Evolutionary conservation across 1,140 invertebrate species (phyloP).

Genomic region (Sarcophaga peregrina): DNA sequence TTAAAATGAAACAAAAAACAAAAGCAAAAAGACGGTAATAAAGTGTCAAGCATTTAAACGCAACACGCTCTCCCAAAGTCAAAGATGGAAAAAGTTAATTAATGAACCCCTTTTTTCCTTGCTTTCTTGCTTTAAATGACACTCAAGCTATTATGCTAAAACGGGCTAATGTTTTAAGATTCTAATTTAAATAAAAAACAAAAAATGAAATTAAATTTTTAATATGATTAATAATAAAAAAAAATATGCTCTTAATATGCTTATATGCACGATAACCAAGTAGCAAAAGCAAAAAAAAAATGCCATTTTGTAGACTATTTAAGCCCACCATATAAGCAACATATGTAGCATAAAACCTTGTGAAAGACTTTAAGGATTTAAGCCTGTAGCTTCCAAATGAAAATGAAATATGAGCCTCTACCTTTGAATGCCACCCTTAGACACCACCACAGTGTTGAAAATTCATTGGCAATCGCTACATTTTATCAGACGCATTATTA

Average conservation of each 20-base stretch:
- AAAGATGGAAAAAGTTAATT: slow-evolving; percentile 18
- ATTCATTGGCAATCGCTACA: slow-evolving; percentile 16
- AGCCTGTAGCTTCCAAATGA: too few species aligned
- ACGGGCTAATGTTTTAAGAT: background rate
- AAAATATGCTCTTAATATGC: background rate
- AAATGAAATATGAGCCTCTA: too few species aligned
- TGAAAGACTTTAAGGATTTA: too few species aligned
- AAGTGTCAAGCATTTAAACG: slow-evolving; percentile 10
- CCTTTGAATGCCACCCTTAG: background rate
- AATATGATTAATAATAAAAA: background rate
- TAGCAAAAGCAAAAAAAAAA: background rate
- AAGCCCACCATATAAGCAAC: background rate
- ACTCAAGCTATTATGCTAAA: background rate
- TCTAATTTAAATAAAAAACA: background rate
- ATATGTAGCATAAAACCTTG: background rate
- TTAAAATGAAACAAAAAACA: background rate
- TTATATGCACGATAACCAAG: background rate
- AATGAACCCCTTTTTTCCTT: slow-evolving; percentile 5
- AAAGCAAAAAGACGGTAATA: background rate
- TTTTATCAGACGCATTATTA: slow-evolving; percentile 28
- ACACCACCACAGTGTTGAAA: background rate
- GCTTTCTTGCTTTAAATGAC: background rate
- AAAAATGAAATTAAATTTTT: slow-evolving; percentile 20
- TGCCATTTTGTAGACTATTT: too few species aligned
- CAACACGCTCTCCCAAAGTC: background rate